Conservation (phyloP, 2,113 vertebrate genomes). For the Mus spicilegus region DNA sequence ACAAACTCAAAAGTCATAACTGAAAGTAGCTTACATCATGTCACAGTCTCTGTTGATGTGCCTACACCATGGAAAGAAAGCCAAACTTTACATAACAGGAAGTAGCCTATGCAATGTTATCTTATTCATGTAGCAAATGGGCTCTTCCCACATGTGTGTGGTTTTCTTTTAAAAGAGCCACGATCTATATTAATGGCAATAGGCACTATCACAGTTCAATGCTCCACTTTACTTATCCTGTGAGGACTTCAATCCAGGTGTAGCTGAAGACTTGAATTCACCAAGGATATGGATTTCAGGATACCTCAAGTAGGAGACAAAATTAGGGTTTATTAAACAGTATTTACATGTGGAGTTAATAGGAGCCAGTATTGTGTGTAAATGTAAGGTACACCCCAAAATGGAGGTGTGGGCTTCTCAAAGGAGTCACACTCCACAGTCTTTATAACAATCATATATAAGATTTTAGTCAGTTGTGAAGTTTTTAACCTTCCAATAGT, state of each 20-base stretch:
- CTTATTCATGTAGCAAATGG: no score
- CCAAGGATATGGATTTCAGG: not conserved
- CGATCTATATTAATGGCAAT: not conserved
- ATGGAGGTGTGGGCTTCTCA: not conserved
- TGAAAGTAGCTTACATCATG: not conserved
- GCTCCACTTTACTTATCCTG: not conserved
- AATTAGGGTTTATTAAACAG: no score
- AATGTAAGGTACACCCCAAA: not conserved
- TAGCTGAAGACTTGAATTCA: not conserved
- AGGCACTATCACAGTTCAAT: not conserved
- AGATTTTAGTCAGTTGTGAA: not conserved
- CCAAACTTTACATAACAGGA: not conserved
- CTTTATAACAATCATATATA: not conserved
- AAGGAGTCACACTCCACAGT: not conserved
- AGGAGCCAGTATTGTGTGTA: not conserved
- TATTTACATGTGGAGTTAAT: not conserved
- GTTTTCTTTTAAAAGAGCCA: not conserved
- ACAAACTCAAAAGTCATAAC: no score
- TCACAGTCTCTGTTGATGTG: not conserved
- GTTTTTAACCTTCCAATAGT: not conserved
- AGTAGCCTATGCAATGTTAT: not conserved
- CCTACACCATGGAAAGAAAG: not conserved
- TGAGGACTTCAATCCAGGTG: not conserved
- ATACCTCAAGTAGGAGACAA: not conserved
- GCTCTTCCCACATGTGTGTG: accelerated